Evolutionary conservation across 1,140 invertebrate species (phyloP), one percentile per base, ranked within the genome.

Genomic region (Drosophila ironensis): DNA sequence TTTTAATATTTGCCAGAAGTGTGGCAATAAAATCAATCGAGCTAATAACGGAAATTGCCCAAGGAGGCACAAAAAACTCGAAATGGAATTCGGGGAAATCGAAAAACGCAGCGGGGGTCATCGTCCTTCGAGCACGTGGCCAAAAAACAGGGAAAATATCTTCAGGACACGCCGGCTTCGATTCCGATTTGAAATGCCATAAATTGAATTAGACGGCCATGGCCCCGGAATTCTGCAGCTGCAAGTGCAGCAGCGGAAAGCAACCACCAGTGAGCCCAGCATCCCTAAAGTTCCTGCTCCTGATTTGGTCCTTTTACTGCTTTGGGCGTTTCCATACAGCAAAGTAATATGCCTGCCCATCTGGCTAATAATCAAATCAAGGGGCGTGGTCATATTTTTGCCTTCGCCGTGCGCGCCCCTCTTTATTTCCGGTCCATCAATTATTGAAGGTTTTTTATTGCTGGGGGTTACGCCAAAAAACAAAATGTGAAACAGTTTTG

Each of bases 31-130:
- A 84, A 77, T 64, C 72, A 84, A 82, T 84, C 77, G 78, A 84
- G 77, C 77, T 84, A 82, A 82, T 82, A 82, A 73, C 57, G 69
- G 63, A 84, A 84, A 80, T 80, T 81, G 71, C 75, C 68, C 47
- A 51, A 56, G 56, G 48, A 71, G 22, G 33, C 22, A 20, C 9
- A 44, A 28, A 38, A 52, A 52, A 12, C 24, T 19, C 25, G 40
- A 38, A 14, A 20, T 17, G 4, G 38, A 63, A 47, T 45, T 59
- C 12, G n/a, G 51, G 25, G 24, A 61, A 74, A 37, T 27, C 60
- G 56, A 60, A 69, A 47, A 47, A 54, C 64, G 53, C 66, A 70
- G 66, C 66, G 66, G 66, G 66, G 66, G 66, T 70, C 67, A 57
- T 48, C 66, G 66, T 27, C 63, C 50, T 38, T 5, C 33, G 5